phyloP scores from a whole-genome alignment of 30 jellyfish, hydroid and myxozoan species.

The Rhopilema esculentum region DNA sequence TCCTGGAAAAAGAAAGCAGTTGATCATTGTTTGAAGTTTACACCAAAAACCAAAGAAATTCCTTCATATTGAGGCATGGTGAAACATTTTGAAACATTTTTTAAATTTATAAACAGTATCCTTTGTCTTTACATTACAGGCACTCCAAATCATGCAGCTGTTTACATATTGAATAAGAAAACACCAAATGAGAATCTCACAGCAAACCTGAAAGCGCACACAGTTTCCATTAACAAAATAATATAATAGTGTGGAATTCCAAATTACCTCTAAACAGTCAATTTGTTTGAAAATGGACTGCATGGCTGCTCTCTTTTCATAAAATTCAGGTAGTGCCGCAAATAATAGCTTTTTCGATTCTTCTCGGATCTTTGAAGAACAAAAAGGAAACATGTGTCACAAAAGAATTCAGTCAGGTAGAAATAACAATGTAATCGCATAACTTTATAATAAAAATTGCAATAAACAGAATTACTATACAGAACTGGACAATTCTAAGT shows the following conservation, averaged over 20 bases:
- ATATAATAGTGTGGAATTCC: background rate
- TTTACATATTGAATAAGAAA: too few relatives aligned
- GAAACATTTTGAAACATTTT: too few relatives aligned
- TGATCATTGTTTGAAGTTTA: background rate
- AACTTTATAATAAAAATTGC: too few relatives aligned
- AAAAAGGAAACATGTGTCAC: background rate
- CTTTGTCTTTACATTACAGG: too few relatives aligned
- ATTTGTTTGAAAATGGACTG: slow-evolving; percentile 53
- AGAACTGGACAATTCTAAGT: too few relatives aligned
- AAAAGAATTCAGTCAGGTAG: background rate
- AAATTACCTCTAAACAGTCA: slow-evolving; percentile 70
- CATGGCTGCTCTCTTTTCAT: slow-evolving; percentile 47
- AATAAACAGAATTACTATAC: too few relatives aligned
- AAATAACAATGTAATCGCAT: background rate
- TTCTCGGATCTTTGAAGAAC: slow-evolving; percentile 50
- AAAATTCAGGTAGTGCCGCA: slow-evolving; percentile 61
- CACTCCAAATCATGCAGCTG: too few relatives aligned
- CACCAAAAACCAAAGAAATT: too few relatives aligned
- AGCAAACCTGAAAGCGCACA: background rate
- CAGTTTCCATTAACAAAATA: background rate
- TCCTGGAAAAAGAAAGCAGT: slow-evolving; percentile 37
- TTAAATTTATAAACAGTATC: too few relatives aligned
- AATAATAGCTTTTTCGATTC: slow-evolving; percentile 75
- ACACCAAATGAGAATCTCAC: too few relatives aligned
- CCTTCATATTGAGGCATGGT: too few relatives aligned